Base-by-base conservation (phyloP, 2,888 invertebrate genomes). In the Taenaris catops region DNA sequence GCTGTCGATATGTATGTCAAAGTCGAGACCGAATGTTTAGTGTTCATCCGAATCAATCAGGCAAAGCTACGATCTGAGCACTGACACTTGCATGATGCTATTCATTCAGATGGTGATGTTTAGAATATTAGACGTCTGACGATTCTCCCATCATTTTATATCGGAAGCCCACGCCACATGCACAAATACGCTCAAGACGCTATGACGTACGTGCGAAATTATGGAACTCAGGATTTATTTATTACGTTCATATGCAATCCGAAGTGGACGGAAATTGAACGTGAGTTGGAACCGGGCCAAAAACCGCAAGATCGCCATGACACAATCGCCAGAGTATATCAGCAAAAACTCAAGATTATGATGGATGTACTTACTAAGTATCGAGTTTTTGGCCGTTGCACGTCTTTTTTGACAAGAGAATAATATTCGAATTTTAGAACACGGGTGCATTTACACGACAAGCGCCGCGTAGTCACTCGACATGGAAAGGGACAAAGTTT, bases 101-200 rank as follows among this genome's bases (percentile, higher is more conserved):
- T 32, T 3, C n/a, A 10, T 6, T 7, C 10, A 8, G 25, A 24
- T 12, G 16, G 1, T 6, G 2, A 25, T 8, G 6, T 2, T 6
- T 4, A 7, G 1, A 1, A 17, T 14, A 7, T 26, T 14, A 21
- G 31, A 10, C 20, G 16, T 4, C 3, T 32, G 19, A 25, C 34
- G 4, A 14, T 40, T 7, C 9, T 40, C 1, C 40, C 40, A 5
- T 38, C 44, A 1, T 38, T 38, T n/a, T 41, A 34, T 24, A 31
- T 25, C 3, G 24, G 35, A 6, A 21, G 29, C 5, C 29, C 41
- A 3, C 8, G 43, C n/a, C 33, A 39, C 10, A 23, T 35, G 23
- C 19, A 38, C 2, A 32, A 34, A 9, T 8, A 14, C 2, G 24
- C 38, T 1, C 34, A 38, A 12, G 38, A 44, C 10, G 35, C 33